Conservation (phyloP, 2,888 invertebrate genomes). For the Lottia scabra region DNA sequence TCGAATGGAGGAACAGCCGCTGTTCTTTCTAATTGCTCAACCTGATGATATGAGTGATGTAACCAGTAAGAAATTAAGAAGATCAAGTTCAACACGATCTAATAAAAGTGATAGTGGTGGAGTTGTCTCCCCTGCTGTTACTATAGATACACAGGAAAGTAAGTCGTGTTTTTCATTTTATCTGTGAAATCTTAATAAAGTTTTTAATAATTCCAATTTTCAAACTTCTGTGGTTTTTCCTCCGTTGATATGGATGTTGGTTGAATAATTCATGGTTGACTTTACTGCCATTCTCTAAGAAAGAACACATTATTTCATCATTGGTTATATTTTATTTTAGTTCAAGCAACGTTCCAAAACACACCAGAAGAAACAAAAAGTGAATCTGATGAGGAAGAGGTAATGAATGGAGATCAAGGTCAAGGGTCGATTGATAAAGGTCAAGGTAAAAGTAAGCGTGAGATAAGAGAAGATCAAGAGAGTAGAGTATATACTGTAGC, state of each 20-base stretch:
- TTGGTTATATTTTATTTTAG: too few species aligned
- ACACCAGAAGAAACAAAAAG: constrained; percentile 3
- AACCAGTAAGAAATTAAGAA: constrained; percentile 35
- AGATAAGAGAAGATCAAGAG: constrained; percentile 54
- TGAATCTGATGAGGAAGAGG: constrained; percentile 9
- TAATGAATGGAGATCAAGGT: constrained; percentile 5
- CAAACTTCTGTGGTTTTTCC: too few species aligned
- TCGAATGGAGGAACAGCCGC: constrained; percentile 72
- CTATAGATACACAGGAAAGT: constrained; percentile 13
- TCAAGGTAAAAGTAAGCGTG: constrained; percentile 45
- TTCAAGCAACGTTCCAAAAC: background rate
- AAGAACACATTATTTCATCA: too few species aligned
- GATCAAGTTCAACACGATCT: background rate
- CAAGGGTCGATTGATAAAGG: background rate
- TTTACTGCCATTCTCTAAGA: too few species aligned
- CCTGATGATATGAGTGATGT: constrained; percentile 72
- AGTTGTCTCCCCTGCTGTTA: constrained; percentile 6
- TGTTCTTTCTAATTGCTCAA: constrained; percentile 74
- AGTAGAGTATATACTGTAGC: constrained; percentile 69
- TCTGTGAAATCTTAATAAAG: too few species aligned
- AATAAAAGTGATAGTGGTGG: constrained; percentile 5
- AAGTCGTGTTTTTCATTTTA: background rate
- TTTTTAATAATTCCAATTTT: too few species aligned
- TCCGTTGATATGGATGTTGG: too few species aligned
- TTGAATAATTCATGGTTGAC: too few species aligned